Conservation (phyloP, 2,888 invertebrate species). For the Mechanitis messenoides region DNA sequence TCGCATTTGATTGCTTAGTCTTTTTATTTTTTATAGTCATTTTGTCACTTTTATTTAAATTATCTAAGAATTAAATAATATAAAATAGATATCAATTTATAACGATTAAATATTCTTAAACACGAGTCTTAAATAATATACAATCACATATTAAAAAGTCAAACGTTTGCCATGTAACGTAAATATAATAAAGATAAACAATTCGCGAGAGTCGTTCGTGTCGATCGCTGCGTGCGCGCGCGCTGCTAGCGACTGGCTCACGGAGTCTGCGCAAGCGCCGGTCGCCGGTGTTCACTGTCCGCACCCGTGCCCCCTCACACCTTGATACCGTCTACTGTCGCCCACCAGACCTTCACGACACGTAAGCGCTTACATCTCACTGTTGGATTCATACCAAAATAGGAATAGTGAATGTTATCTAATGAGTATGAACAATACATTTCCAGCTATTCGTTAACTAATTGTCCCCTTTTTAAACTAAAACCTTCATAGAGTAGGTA, state of each 20-base stretch:
- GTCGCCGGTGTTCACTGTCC: conserved; percentile 20
- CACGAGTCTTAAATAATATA: conserved; percentile 36
- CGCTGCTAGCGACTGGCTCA: conserved; percentile 67
- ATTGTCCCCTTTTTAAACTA: conserved; percentile 1
- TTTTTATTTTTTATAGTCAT: conserved; percentile 77
- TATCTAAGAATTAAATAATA: conserved; percentile 41
- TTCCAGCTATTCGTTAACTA: conserved; percentile 21
- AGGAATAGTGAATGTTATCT: conserved; percentile 48
- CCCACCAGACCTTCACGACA: conserved; percentile 61
- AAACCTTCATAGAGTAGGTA: conserved; percentile 8
- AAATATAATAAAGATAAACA: conserved; percentile 35
- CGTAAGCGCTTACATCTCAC: conserved; percentile 71
- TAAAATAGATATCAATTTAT: conserved; percentile 50
- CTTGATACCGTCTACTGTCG: conserved; percentile 46
- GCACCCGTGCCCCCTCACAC: conserved; percentile 42
- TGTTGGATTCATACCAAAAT: conserved; percentile 70
- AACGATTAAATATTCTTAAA: conserved; percentile 57
- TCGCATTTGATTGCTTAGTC: conserved; percentile 68
- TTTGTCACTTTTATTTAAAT: conserved; percentile 51
- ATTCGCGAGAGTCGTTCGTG: conserved; percentile 73
- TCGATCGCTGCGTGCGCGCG: conserved; percentile 66
- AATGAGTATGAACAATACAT: conserved; percentile 29
- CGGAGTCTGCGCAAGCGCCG: conserved; percentile 57
- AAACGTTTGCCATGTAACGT: conserved; percentile 63
- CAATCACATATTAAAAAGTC: conserved; percentile 56